phyloP scores from a whole-genome alignment of 2,113 vertebrate species.

The Myanophis thanlyinensis region DNA sequence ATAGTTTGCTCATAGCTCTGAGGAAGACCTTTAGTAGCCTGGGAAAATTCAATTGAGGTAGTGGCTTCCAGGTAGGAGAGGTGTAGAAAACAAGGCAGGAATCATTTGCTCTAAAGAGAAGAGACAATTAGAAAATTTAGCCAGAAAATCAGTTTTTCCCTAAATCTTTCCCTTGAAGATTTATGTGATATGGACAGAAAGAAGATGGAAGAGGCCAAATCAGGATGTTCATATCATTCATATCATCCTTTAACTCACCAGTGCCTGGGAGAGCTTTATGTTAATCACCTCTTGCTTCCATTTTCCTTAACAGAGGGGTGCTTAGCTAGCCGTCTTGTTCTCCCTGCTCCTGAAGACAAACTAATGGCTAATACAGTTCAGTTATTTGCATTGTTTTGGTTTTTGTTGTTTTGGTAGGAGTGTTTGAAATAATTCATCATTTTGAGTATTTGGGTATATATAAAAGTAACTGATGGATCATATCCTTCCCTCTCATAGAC shows the following conservation, averaged over 20 bases:
- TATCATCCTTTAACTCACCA: not conserved
- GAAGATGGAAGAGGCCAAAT: no score
- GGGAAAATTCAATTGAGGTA: not conserved
- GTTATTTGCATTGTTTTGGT: not conserved
- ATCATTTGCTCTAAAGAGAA: not conserved
- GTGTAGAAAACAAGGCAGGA: not conserved
- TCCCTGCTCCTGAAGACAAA: not conserved
- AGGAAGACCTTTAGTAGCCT: not conserved
- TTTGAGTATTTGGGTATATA: not conserved
- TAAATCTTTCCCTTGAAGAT: not conserved
- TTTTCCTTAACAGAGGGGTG: not conserved
- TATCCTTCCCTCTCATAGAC: not conserved
- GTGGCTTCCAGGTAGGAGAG: not conserved
- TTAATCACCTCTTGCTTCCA: not conserved
- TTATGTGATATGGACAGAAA: not conserved
- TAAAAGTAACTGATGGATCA: not conserved
- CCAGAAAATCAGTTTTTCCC: not conserved
- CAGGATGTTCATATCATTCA: not conserved
- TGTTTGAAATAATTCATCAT: not conserved
- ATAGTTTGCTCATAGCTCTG: no score
- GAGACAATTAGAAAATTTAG: not conserved
- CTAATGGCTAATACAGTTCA: not conserved
- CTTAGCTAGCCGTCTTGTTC: not conserved
- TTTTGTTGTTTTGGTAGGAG: not conserved
- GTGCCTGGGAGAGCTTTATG: not conserved